phyloP scores from a whole-genome alignment of 2,797 vertebrate genomes.

The Pipistrellus pygmaeus region DNA sequence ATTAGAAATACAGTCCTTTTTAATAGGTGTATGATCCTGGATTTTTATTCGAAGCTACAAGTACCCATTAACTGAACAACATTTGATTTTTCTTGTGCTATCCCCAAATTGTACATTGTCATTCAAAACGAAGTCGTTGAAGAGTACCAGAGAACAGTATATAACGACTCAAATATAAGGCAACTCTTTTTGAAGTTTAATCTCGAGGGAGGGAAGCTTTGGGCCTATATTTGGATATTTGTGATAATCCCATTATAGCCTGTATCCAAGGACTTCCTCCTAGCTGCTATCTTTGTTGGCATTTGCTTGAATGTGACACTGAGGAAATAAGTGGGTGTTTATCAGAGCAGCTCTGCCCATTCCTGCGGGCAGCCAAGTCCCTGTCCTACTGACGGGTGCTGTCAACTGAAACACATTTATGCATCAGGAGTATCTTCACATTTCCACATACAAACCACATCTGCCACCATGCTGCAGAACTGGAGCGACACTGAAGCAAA shows the following conservation, averaged over 20 bases:
- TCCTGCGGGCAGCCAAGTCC: neutral
- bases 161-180: neutral
- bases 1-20: neutral
- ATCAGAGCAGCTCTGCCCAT: neutral
- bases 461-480: neutral
- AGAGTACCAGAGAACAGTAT: neutral
- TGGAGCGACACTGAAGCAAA: neutral
- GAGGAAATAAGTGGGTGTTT: conserved; percentile 32
- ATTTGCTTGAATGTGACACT: neutral
- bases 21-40: neutral
- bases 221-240: conserved; percentile 36
- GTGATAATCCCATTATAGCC: neutral
- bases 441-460: neutral
- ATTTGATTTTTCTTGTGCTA: conserved; percentile 26
- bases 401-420: neutral
- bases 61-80: neutral
- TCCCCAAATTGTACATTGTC: neutral
- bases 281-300: neutral
- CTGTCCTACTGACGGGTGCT: neutral
- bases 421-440: neutral
- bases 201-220: neutral
- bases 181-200: neutral
- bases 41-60: neutral
- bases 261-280: neutral
- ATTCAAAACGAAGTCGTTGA: conserved; percentile 1